Evolutionary conservation across 2,797 vertebrate genomes (phyloP).

Genomic region (Erethizon dorsatum): DNA sequence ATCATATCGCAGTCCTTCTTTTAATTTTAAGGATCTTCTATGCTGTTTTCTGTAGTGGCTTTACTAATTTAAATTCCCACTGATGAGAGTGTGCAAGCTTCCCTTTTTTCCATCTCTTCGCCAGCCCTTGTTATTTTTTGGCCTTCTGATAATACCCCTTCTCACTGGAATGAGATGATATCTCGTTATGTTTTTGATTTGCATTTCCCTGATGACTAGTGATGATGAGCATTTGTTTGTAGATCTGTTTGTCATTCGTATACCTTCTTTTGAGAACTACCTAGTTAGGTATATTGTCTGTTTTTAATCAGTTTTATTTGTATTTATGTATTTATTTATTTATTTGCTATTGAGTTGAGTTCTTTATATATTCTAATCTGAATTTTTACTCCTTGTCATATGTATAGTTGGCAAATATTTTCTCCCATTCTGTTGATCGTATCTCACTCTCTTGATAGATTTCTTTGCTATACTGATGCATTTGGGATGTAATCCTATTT

Average conservation of each 20-base stretch:
- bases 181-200: neutral
- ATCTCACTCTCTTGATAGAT: neutral
- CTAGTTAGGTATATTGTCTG: neutral
- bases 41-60: neutral
- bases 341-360: neutral
- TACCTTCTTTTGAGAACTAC: neutral
- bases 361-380: neutral
- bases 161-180: too few species aligned
- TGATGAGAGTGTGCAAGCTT: neutral
- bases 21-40: neutral
- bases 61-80: neutral
- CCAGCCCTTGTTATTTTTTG: neutral
- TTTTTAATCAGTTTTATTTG: neutral
- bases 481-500: neutral
- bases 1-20: neutral
- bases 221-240: neutral
- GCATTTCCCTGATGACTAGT: neutral
- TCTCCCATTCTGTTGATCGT: neutral
- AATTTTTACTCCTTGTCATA: neutral
- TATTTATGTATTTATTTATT: too few species aligned
- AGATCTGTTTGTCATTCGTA: neutral
- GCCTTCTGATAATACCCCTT: neutral
- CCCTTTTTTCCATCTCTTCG: neutral
- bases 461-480: neutral
- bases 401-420: neutral